These are phyloP conservation scores for Calyptommatus sinebrachiatus DNA, from an alignment of 2,113 vertebrate genomes.

Conservation along the genomic window DNA sequence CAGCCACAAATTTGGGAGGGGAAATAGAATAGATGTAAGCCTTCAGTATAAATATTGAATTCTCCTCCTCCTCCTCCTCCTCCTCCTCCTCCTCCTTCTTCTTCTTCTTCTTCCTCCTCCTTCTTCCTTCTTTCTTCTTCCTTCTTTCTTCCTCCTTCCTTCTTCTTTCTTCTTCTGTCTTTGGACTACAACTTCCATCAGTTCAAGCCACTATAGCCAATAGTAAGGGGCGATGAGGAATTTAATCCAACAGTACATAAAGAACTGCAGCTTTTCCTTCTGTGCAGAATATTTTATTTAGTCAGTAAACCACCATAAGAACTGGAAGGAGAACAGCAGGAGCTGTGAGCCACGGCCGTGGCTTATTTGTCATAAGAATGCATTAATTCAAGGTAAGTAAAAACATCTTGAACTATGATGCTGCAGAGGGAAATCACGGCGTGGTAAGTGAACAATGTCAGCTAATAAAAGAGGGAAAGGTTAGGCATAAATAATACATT, in stretches of 20 bases:
- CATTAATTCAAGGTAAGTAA: background rate
- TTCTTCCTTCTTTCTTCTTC: no score
- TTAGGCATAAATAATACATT: background rate
- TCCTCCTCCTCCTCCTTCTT: no score
- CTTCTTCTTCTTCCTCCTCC: no score
- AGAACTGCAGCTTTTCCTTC: background rate
- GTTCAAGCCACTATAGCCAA: background rate
- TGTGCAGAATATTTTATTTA: background rate
- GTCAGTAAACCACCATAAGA: background rate
- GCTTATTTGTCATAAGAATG: background rate
- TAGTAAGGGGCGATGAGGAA: background rate
- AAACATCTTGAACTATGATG: background rate
- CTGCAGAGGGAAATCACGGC: background rate
- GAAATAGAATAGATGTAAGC: no score
- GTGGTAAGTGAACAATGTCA: background rate
- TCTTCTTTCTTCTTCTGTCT: background rate
- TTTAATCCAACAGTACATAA: background rate
- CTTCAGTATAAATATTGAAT: no score
- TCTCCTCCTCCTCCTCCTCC: no score
- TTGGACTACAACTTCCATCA: background rate
- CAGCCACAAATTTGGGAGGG: no score
- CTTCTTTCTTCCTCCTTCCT: no score
- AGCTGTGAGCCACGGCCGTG: background rate
- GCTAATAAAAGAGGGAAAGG: background rate
- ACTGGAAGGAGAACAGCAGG: background rate